Evolutionary conservation across 1,140 invertebrate species (phyloP).

Genomic region (Bombus ignitus): DNA sequence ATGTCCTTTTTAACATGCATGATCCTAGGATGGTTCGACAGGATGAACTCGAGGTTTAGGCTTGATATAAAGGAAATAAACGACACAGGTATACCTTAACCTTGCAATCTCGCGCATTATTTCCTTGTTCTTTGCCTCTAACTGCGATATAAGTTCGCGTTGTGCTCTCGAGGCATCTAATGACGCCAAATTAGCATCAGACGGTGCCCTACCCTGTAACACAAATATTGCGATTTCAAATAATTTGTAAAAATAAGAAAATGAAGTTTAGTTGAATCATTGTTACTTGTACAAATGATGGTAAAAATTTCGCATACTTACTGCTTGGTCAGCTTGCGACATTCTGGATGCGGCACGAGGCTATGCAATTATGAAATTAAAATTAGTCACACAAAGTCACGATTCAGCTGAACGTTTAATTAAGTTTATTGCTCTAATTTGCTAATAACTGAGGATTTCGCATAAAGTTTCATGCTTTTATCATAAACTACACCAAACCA

Average conservation of each 20-base stretch:
- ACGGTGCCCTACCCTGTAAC: slow-evolving; percentile 88
- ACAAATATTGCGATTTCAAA: slow-evolving; percentile 2
- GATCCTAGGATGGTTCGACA: slow-evolving; percentile 80
- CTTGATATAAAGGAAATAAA: slow-evolving; percentile 81
- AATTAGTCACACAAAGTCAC: slow-evolving; percentile 38
- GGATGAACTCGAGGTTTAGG: slow-evolving; percentile 79
- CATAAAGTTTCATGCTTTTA: background rate
- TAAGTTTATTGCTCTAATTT: slow-evolving; percentile 33
- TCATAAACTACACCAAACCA: background rate
- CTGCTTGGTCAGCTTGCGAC: slow-evolving; percentile 79
- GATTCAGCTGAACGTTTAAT: slow-evolving; percentile 28
- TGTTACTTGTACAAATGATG: background rate
- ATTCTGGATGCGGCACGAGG: slow-evolving; percentile 79
- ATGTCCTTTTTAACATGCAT: slow-evolving; percentile 77
- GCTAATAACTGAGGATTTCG: background rate
- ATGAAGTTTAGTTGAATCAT: background rate
- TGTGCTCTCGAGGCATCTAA: slow-evolving; percentile 93
- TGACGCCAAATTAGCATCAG: slow-evolving; percentile 88
- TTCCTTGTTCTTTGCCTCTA: slow-evolving; percentile 98
- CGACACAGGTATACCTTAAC: slow-evolving; percentile 88
- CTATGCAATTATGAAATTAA: slow-evolving; percentile 69
- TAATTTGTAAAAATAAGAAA: background rate
- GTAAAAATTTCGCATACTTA: slow-evolving; percentile 67
- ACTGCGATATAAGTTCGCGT: slow-evolving; percentile 95
- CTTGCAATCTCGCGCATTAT: slow-evolving; percentile 98